Percentiles rank a stretch among this genome's conserved stretches.
These are phyloP conservation scores for Polymixis flavicincta DNA, from an alignment of 2,888 invertebrate genomes.

Conservation along the genomic window DNA sequence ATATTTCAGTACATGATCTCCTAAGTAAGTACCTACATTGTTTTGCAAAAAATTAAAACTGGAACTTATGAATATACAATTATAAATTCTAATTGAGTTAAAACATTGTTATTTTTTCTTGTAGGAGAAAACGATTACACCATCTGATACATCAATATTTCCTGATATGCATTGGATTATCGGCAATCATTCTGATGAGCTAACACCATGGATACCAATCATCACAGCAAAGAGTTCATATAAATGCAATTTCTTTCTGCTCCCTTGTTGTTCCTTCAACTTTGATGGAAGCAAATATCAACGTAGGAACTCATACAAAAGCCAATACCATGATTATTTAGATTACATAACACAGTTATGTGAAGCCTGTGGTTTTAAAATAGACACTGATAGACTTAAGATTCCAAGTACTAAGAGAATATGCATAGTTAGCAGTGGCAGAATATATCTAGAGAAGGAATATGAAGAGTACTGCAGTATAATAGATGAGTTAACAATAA, in stretches of 20 bases:
- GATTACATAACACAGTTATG: conserved; percentile 92
- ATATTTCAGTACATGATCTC: conserved; percentile 13
- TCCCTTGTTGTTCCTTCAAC: conserved; percentile 98
- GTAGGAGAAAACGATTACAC: conserved; percentile 92
- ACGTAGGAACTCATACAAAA: conserved; percentile 92
- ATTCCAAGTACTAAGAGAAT: conserved; percentile 99
- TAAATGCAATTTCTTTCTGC: conserved; percentile 95
- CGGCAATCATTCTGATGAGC: conserved; percentile 99
- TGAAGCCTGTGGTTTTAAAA: conserved; percentile 93
- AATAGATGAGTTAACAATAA: conserved; percentile 86
- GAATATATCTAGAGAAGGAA: conserved; percentile 82
- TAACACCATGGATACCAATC: conserved; percentile 99
- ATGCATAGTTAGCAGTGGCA: conserved; percentile 92
- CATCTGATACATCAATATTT: conserved; percentile 92
- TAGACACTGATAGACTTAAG: conserved; percentile 95
- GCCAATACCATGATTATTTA: conserved; percentile 95
- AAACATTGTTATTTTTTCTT: conserved; percentile 66
- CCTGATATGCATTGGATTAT: conserved; percentile 97
- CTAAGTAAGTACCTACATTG: neutral
- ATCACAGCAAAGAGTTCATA: conserved; percentile 95
- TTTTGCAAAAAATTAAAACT: neutral
- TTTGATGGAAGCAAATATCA: conserved; percentile 96
- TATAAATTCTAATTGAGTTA: neutral
- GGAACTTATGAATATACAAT: neutral
- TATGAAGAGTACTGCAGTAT: conserved; percentile 78